These are phyloP conservation scores for Xanthorhoe spadicearia DNA, from an alignment of 2,888 invertebrate genomes.

Conservation along the genomic window DNA sequence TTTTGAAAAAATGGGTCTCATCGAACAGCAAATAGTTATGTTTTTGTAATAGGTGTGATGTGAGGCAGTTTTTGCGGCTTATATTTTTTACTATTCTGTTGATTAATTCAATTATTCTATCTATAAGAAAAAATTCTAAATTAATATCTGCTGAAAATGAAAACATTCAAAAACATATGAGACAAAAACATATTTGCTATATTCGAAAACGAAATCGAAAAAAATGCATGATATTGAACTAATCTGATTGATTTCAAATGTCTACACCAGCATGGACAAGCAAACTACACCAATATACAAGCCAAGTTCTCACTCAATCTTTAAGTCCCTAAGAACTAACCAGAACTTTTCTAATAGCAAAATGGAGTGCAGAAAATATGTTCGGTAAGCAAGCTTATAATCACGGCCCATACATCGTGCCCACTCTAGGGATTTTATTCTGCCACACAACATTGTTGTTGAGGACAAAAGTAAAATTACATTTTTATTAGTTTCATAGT, in stretches of 20 bases:
- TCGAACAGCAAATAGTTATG: too few relatives aligned
- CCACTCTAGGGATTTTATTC: conserved; percentile 50
- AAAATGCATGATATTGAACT: neutral
- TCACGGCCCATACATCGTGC: conserved; percentile 52
- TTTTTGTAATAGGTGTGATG: too few relatives aligned
- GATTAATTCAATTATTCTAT: too few relatives aligned
- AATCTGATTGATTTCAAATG: neutral
- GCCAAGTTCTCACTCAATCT: conserved; percentile 7
- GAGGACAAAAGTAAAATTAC: conserved; percentile 41
- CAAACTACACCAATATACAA: conserved; percentile 2
- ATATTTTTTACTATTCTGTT: too few relatives aligned
- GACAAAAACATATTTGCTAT: too few relatives aligned
- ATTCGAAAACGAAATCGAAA: too few relatives aligned
- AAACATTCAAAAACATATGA: too few relatives aligned
- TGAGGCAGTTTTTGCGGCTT: too few relatives aligned
- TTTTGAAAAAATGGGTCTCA: too few relatives aligned
- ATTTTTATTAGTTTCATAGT: conserved; percentile 27
- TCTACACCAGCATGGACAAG: too few relatives aligned
- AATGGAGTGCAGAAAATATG: conserved; percentile 39
- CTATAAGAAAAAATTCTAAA: too few relatives aligned
- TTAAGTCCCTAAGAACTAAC: conserved; percentile 4
- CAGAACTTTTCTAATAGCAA: conserved; percentile 15
- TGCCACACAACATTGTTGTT: conserved; percentile 44
- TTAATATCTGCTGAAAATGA: too few relatives aligned
- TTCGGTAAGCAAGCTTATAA: conserved; percentile 48